Evolutionary conservation across 2,797 vertebrate species (phyloP), one percentile per base, ranked within the genome.

Genomic region (Anabacerthia variegaticeps): DNA sequence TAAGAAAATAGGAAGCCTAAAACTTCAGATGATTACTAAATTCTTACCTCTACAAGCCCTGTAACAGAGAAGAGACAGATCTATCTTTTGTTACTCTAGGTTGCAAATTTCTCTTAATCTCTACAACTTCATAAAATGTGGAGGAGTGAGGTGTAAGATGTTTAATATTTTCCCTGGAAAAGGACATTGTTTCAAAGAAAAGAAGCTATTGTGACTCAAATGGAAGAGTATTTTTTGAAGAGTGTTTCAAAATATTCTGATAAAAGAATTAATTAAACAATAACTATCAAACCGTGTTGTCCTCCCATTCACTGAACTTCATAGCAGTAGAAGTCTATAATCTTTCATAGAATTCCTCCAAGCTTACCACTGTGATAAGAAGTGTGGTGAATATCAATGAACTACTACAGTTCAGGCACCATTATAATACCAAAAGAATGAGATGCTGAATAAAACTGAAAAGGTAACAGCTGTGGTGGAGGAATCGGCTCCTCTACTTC

Each of bases 11-110:
- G 48, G 78, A 83, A 66, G 23, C 10, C 9, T 65, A 54, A 93
- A 68, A 78, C 22, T 96, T 97, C 75, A 72, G 71, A 30, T 82
- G 71, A 80, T 91, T 94, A 66, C 91, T 59, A 88, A 90, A 89
- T 54, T 69, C 39, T 84, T 88, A 79, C 55, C 41, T 62, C 41
- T 69, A 41, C 3, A 49, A 77, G 23, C 41, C 32, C 14, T 71
- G 48, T 54, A 91, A 91, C 30, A 86, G 56, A 91, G 27, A 46
- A 22, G 10, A 88, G 44, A 52, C 28, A 89, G 49, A 91, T 37
- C 36, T 44, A 61, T 15, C 43, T 41, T 77, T 81, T 80, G 8
- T 27, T 95, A 67, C 6, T 49, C n/a, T 41, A 46, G 14, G 5
- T 59, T 67, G 72, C 8, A 69, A 62, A 61, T 92, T 88, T 79